phyloP scores from a whole-genome alignment of 2,113 vertebrate genomes.

The Actenoides hombroni region DNA sequence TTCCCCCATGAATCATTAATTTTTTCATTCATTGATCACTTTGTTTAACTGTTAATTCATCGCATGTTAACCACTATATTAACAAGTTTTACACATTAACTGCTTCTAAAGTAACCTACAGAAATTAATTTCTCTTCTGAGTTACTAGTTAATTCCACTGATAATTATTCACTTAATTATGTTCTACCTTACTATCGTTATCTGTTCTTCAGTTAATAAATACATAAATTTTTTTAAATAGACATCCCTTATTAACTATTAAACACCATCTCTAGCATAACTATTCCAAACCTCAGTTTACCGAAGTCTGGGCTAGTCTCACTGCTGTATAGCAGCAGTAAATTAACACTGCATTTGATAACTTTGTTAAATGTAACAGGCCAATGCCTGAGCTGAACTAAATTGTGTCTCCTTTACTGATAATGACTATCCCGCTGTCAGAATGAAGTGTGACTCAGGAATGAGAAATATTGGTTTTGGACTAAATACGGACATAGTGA shows the following conservation, averaged over 20 bases:
- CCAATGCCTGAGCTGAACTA: background rate
- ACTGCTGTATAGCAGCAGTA: background rate
- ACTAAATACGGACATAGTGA: accelerated
- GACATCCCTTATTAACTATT: background rate
- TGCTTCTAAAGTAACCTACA: background rate
- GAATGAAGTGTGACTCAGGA: background rate
- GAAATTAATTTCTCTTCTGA: background rate
- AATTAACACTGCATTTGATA: background rate
- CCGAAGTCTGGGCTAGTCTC: background rate
- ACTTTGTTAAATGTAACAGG: background rate
- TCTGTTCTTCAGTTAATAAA: conserved; percentile 11
- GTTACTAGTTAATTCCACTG: background rate
- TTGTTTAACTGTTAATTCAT: background rate
- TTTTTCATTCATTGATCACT: background rate
- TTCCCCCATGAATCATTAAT: background rate
- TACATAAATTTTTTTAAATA: background rate
- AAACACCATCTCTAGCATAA: background rate
- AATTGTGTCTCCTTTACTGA: background rate
- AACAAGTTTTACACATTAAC: background rate
- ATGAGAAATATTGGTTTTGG: background rate
- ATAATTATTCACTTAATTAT: background rate
- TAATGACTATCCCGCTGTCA: background rate
- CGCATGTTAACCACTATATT: background rate
- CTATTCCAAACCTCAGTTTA: background rate
- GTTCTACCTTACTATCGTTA: background rate